Evolutionary conservation across 2,888 invertebrate genomes (phyloP).

Genomic region (Apodemia hepburni): DNA sequence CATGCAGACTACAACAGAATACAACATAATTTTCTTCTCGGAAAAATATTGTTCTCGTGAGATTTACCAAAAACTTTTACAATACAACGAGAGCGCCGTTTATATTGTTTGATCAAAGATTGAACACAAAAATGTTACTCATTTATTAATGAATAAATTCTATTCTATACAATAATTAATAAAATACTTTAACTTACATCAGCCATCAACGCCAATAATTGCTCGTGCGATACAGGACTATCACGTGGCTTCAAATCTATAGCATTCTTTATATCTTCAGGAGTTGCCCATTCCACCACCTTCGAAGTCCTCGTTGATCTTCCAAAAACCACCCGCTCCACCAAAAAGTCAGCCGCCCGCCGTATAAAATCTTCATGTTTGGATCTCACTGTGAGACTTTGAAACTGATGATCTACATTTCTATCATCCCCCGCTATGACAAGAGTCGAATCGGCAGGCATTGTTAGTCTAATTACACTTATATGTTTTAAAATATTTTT

Average conservation of each 20-base stretch:
- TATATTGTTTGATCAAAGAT: no score
- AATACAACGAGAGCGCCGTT: no score
- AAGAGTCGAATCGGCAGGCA: slow-evolving; percentile 72
- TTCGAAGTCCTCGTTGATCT: slow-evolving; percentile 85
- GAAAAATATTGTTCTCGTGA: no score
- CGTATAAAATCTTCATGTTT: slow-evolving; percentile 87
- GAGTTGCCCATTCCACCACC: slow-evolving; percentile 91
- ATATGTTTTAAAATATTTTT: slow-evolving; percentile 25
- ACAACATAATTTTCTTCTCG: no score
- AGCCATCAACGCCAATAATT: slow-evolving; percentile 82
- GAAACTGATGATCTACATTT: slow-evolving; percentile 58
- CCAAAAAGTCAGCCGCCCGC: slow-evolving; percentile 84
- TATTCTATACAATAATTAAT: background rate
- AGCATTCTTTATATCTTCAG: slow-evolving; percentile 83
- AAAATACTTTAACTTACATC: slow-evolving; percentile 78
- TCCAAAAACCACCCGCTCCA: slow-evolving; percentile 88
- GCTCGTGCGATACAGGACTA: slow-evolving; percentile 82
- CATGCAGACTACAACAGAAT: no score
- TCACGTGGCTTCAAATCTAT: slow-evolving; percentile 84
- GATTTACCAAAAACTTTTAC: no score
- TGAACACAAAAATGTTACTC: no score
- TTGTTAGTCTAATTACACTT: slow-evolving; percentile 35
- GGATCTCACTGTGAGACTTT: slow-evolving; percentile 82
- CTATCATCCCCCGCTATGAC: slow-evolving; percentile 54
- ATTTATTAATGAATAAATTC: no score